These are phyloP conservation scores for Nematopogon swammerdamellus DNA, from an alignment of 2,888 invertebrate genomes.

Conservation along the genomic window DNA sequence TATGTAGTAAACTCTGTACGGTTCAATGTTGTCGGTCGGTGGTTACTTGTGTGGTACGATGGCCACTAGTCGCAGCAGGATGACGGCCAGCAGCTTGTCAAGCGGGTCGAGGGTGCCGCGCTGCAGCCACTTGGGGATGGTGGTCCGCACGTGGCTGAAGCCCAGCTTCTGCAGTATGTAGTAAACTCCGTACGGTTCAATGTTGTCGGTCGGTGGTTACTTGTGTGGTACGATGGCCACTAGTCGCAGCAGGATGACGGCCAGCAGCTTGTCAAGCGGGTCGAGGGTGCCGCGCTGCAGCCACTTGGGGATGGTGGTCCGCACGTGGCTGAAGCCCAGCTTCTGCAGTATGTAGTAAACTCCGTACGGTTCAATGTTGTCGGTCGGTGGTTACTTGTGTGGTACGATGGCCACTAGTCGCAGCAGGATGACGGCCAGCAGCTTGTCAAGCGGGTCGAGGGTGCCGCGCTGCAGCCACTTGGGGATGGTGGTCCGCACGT, in stretches of 20 bases:
- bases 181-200: no score
- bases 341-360: constrained; percentile 96
- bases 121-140: constrained; percentile 99
- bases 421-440: constrained; percentile 76
- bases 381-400: no score
- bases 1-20: no score
- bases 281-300: constrained; percentile 98
- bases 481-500: constrained; percentile 97
- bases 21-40: no score
- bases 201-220: no score
- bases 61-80: constrained; percentile 68
- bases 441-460: constrained; percentile 95
- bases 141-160: constrained; percentile 95
- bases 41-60: constrained; percentile 48
- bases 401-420: constrained; percentile 64
- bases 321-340: constrained; percentile 94
- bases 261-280: no score
- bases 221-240: constrained; percentile 58
- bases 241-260: constrained; percentile 72
- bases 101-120: constrained; percentile 97
- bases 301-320: constrained; percentile 99
- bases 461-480: constrained; percentile 99
- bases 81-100: no score
- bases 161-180: constrained; percentile 97
- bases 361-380: no score